Evolutionary conservation across 64 coral and sea anemone species (phyloP).

Genomic region (Trachythela sp.): DNA sequence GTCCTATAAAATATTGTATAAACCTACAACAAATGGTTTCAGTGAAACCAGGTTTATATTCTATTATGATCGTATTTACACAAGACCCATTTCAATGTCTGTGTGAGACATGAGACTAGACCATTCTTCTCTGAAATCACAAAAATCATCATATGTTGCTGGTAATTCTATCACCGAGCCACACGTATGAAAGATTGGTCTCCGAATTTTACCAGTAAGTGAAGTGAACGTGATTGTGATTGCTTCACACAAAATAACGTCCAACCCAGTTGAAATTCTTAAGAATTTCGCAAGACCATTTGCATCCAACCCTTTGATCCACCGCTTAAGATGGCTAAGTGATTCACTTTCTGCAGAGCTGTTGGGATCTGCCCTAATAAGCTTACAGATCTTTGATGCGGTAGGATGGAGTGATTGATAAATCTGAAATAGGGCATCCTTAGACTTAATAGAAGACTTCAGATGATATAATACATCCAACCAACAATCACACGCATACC

Average conservation of each 20-base stretch:
- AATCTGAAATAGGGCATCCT: background rate
- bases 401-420: background rate
- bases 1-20: too few species aligned
- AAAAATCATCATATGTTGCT: background rate
- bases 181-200: background rate
- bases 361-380: background rate
- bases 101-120: background rate
- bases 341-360: background rate
- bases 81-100: background rate
- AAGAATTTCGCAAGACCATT: background rate
- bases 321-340: background rate
- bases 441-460: background rate
- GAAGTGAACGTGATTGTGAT: too few species aligned
- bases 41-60: too few species aligned
- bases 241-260: too few species aligned
- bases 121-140: background rate
- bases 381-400: background rate
- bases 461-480: background rate
- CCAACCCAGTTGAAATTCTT: too few species aligned
- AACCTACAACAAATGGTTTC: too few species aligned
- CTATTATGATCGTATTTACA: too few species aligned
- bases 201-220: background rate
- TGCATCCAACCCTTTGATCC: background rate
- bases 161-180: background rate
- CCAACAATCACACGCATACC: background rate